These are phyloP conservation scores for Bembecia ichneumoniformis DNA, from an alignment of 2,888 invertebrate genomes.

Conservation along the genomic window DNA sequence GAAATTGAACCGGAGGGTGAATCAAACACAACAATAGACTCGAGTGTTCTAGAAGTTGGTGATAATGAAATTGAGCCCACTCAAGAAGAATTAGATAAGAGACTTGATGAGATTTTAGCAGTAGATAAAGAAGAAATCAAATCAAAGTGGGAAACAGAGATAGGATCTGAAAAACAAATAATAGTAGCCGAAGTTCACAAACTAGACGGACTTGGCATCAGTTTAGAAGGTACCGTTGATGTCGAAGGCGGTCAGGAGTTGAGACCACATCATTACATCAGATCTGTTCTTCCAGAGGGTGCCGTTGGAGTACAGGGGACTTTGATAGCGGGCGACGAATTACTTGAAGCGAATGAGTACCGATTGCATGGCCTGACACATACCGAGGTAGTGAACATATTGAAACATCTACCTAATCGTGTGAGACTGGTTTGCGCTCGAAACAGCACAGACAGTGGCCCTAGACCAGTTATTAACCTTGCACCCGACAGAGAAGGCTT, in stretches of 20 bases:
- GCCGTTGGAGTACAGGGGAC: constrained; percentile 94
- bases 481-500: constrained; percentile 85
- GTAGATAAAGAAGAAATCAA: constrained; percentile 76
- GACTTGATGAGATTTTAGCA: constrained; percentile 73
- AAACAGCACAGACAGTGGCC: constrained; percentile 76
- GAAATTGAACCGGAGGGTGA: constrained; percentile 85
- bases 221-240: constrained; percentile 98
- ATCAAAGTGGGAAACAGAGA: constrained; percentile 84
- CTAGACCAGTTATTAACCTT: constrained; percentile 81
- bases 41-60: constrained; percentile 75
- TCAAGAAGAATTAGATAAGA: constrained; percentile 59
- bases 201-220: constrained; percentile 95
- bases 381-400: constrained; percentile 95
- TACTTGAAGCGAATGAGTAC: constrained; percentile 95
- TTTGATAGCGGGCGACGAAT: constrained; percentile 95
- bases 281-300: constrained; percentile 95
- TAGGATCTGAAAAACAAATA: constrained; percentile 88
- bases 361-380: constrained; percentile 93
- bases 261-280: constrained; percentile 98
- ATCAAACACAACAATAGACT: constrained; percentile 85
- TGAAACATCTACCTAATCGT: constrained; percentile 91
- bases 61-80: constrained; percentile 65
- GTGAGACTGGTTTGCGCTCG: constrained; percentile 94
- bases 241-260: constrained; percentile 97
- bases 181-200: constrained; percentile 94